Evolutionary conservation across 2,113 vertebrate genomes (phyloP), one percentile per base, ranked within the genome.

Genomic region (Entelurus aequoreus): DNA sequence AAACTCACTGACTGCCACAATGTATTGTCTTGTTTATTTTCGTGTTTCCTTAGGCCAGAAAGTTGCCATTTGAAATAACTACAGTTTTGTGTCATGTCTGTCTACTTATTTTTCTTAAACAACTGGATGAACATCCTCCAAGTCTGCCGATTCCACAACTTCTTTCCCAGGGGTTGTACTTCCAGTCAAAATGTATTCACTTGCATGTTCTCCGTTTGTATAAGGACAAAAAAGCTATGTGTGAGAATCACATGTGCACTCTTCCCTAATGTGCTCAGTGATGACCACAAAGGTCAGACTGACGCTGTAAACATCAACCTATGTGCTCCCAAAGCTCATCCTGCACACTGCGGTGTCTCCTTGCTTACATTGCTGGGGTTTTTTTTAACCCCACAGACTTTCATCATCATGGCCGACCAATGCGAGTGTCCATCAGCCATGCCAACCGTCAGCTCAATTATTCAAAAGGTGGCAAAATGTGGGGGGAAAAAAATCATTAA

Each of bases 401-500:
- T 44, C 62, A 69, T 62, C 62, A 3, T 37, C 54, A 52, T 44
- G 54, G 62, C 53, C 53, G 38, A 36, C 69, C 77, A 68, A 68
- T 5, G 74, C 70, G 75, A 77, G 38, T 61, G 68, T 76, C 76
- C 19, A 54, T 73, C 67, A 47, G 54, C 55, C 63, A 47, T n/a
- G 55, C 58, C 66, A 63, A 62, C 66, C 14, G 5, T 3, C 35
- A 7, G 65, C 79, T 76, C 56, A 71, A 82, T 74, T 74, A 77
- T 67, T 70, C 28, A 75, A 82, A 77, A 15, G 49, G 62, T 12
- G 54, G 15, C 73, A 49, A 40, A 40, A 40, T 5, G 15, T 40
- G n/a, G 4, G 15, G 36, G 9, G 60, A 21, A 35, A 74, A 74
- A 79, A 83, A 75, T 83, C 74, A 80, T 86, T 69, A 79, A 78